Conservation (phyloP, 2,113 vertebrate species). For the Cyprinodon tularosa region DNA sequence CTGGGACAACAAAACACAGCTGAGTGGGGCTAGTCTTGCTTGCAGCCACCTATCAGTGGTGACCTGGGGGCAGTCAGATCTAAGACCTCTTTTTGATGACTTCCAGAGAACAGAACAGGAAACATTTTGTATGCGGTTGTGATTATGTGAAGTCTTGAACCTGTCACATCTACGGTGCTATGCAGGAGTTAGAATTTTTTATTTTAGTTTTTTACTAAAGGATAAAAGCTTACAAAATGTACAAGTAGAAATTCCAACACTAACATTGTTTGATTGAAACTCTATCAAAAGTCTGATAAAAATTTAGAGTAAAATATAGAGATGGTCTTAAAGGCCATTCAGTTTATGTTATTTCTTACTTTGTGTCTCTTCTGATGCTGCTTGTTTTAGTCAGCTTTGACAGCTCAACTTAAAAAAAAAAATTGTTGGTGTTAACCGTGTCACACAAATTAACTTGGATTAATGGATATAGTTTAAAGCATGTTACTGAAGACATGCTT, state of each 20-base stretch:
- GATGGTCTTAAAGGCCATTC: neutral
- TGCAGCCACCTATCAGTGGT: slow-evolving; percentile 63
- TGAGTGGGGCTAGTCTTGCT: slow-evolving; percentile 55
- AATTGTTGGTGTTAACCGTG: no score
- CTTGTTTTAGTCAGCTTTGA: no score
- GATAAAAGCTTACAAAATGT: neutral
- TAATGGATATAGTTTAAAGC: no score
- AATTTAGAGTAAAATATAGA: neutral
- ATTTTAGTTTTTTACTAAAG: neutral
- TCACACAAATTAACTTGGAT: no score
- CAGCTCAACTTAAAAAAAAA: no score
- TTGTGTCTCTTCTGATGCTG: no score
- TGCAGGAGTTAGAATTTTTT: neutral
- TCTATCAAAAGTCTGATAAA: neutral
- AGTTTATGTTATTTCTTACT: neutral
- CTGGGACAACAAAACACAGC: slow-evolving; percentile 66
- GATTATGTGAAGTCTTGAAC: slow-evolving; percentile 4
- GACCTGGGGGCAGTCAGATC: slow-evolving; percentile 52
- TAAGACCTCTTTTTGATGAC: slow-evolving; percentile 63
- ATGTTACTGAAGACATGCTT: no score
- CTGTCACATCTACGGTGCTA: neutral
- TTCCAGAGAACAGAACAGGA: slow-evolving; percentile 62
- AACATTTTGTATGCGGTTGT: slow-evolving; percentile 30
- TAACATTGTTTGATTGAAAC: neutral
- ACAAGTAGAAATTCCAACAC: neutral